A percentile compares a stretch with the other conserved stretches of the same genome.
Conservation (phyloP, 2,888 invertebrate genomes). For the Agapostemon virescens region DNA sequence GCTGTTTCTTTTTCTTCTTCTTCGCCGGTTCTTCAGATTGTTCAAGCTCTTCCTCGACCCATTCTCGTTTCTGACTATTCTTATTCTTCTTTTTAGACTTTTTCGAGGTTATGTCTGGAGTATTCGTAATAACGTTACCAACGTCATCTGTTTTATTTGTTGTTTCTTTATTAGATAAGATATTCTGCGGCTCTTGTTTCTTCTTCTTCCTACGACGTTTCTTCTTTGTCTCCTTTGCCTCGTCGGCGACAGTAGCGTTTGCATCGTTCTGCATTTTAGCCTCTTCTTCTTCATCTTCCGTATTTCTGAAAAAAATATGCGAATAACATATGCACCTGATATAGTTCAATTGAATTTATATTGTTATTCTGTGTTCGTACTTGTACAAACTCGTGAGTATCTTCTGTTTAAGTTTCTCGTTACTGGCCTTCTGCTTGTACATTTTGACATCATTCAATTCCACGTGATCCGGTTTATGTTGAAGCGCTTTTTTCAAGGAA, state of each 20-base stretch:
- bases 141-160: conserved; percentile 3
- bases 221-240: conserved; percentile 67
- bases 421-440: conserved; percentile 88
- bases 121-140: not conserved
- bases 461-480: conserved; percentile 87
- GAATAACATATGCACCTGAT: not conserved
- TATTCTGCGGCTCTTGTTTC: conserved; percentile 63
- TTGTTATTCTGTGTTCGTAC: conserved; percentile 69
- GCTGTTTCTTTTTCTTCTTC: conserved; percentile 62
- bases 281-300: conserved; percentile 73
- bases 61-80: conserved; percentile 51
- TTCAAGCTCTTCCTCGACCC: conserved; percentile 47
- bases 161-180: not conserved
- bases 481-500: conserved; percentile 92
- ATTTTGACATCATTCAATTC: conserved; percentile 90
- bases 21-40: conserved; percentile 45
- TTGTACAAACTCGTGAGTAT: conserved; percentile 89
- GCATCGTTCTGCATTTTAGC: conserved; percentile 67
- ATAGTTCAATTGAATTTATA: not conserved
- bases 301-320: conserved; percentile 50
- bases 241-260: conserved; percentile 10
- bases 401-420: conserved; percentile 88
- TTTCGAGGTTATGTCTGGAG: not conserved
- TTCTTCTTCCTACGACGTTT: conserved; percentile 72
- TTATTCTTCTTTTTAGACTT: not conserved